Evolutionary conservation across 2,888 invertebrate species (phyloP).

Genomic region (Hirtodrosophila trivittata): DNA sequence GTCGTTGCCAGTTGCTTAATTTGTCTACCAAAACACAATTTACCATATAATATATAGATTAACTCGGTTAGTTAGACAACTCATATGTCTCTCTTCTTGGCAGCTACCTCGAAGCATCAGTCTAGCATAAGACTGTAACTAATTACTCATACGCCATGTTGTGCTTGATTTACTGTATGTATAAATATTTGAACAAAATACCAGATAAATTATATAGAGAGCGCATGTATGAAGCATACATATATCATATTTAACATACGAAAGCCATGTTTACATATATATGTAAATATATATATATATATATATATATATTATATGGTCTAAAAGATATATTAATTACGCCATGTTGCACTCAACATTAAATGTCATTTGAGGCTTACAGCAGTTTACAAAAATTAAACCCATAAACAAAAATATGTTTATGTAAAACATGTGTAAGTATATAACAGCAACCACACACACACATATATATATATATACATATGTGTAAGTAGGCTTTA

Average conservation of each 20-base stretch:
- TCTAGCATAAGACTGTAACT: too few relatives aligned
- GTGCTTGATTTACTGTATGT: background rate
- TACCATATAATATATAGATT: too few relatives aligned
- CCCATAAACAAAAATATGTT: background rate
- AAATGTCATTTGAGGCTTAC: too few relatives aligned
- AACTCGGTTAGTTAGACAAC: too few relatives aligned
- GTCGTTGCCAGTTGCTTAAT: too few relatives aligned
- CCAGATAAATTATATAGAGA: too few relatives aligned
- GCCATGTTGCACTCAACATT: background rate
- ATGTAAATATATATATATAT: background rate
- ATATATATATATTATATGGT: too few relatives aligned
- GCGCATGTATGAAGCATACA: too few relatives aligned
- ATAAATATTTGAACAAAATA: background rate
- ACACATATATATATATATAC: background rate
- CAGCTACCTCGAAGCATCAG: too few relatives aligned
- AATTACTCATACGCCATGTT: slow-evolving; percentile 1
- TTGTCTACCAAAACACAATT: too few relatives aligned
- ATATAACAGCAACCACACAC: background rate
- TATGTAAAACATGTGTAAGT: background rate
- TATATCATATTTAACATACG: too few relatives aligned
- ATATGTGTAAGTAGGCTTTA: slow-evolving; percentile 13
- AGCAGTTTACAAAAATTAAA: background rate
- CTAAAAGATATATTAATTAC: background rate
- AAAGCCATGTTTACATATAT: background rate
- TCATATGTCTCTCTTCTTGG: too few relatives aligned